A percentile compares a stretch with the other conserved stretches of the same genome.
phyloP scores from a whole-genome alignment of 1,140 invertebrate species.

The Ceratosolen fusciceps region DNA sequence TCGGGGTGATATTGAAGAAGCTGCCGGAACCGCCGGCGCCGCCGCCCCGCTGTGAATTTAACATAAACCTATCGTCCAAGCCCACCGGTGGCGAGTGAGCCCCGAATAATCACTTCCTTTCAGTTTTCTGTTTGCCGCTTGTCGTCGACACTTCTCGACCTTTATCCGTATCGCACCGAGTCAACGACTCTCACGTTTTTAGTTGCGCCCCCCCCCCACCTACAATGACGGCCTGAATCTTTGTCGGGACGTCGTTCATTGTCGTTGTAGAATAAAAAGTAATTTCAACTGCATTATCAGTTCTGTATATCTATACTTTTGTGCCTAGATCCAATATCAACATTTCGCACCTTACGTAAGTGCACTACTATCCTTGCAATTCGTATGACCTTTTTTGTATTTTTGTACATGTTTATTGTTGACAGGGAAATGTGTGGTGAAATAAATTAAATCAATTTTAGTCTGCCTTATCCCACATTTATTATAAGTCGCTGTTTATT shows the following conservation, averaged over 20 bases:
- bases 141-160: background rate
- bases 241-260: background rate
- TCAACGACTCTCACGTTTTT: background rate
- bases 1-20: slow-evolving; percentile 58
- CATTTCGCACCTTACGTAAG: slow-evolving; percentile 12
- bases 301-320: slow-evolving; percentile 4
- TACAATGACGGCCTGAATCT: too few relatives aligned
- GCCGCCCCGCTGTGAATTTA: slow-evolving; percentile 52
- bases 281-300: background rate
- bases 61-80: background rate
- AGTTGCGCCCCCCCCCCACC: background rate
- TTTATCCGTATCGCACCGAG: too few relatives aligned
- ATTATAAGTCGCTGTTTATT: background rate
- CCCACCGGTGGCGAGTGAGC: background rate
- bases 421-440: background rate
- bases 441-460: too few relatives aligned
- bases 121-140: background rate
- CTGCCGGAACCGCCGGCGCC: slow-evolving; percentile 63
- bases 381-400: slow-evolving; percentile 5
- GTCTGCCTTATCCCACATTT: background rate
- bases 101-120: background rate
- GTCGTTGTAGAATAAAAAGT: background rate
- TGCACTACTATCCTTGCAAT: slow-evolving; percentile 14
- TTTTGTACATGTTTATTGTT: slow-evolving; percentile 30
- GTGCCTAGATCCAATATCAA: background rate